Evolutionary conservation across 1,140 invertebrate species (phyloP), one percentile per base, ranked within the genome.

Genomic region (Triops cancriformis): DNA sequence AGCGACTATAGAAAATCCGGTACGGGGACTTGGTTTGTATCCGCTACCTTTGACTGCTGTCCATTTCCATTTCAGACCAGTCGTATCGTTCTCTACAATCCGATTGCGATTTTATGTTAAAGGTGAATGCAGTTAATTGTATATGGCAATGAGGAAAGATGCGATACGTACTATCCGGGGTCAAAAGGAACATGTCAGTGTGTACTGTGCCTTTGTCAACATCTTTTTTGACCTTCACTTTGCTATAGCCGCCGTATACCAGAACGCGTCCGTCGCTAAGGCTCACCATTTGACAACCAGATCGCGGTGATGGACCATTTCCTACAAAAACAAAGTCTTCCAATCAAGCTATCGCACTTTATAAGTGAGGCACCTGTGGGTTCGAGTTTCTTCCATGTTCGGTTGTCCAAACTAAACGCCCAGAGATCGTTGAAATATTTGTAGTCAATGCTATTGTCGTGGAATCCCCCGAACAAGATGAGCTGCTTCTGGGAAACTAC

Each of bases 401-500:
- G 91, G 0, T 88, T 90, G 80, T 94, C 92, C 79, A 95, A 85
- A 82, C 93, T 90, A 84, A 98, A 97, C 31, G 89, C 85, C 84
- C 95, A 87, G 4, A 96, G 83, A 86, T 98, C 96, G 85, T 96
- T 96, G 82, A 90, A 96, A 85, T 97, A 98, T 81, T 92, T 92
- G 82, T 91, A 97, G 73, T 94, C 91, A 77, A 92, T 89, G 6
- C 91, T 87, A 85, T 95, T 96, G 84, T 97, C 95, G 82, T 94
- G 89, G 84, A 95, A 98, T 23, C 96, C 95, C 1, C 96, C 95
- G 87, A 97, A 98, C 26, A 97, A 86, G 80, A 96, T 87, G 0
- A 98, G 83, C 80, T 91, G 88, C 80, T 93, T 93, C 82, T 94
- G 94, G 18, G 89, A 86, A 7, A 89, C 87, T 9, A 90, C 87